Evolutionary conservation across 1,140 invertebrate species (phyloP).

Genomic region (Pentalonia nigronervosa): DNA sequence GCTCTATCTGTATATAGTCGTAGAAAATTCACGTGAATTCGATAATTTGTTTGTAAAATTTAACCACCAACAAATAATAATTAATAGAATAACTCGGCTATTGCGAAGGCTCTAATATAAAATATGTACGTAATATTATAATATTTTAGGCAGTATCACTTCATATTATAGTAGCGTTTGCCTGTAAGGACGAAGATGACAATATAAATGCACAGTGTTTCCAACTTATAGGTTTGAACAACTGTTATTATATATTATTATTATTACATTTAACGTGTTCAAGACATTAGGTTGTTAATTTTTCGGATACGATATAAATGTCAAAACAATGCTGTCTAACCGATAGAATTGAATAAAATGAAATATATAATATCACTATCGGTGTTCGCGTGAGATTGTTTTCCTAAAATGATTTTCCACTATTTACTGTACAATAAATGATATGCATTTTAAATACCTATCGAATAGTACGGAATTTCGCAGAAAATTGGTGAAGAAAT

Average conservation of each 20-base stretch:
- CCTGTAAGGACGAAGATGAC: not conserved
- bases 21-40: not conserved
- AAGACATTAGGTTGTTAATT: not conserved
- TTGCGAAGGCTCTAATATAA: not conserved
- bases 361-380: not conserved
- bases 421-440: not conserved
- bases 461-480: not conserved
- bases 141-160: not conserved
- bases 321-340: not conserved
- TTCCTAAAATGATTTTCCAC: not conserved
- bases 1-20: not conserved
- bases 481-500: too few species aligned
- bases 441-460: not conserved
- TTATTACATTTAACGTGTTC: not conserved
- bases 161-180: not conserved
- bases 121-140: not conserved
- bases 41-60: not conserved
- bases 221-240: not conserved
- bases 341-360: not conserved
- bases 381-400: not conserved
- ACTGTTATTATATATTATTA: not conserved
- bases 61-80: not conserved
- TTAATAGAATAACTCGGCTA: not conserved
- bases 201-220: too few species aligned
- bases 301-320: not conserved